These are phyloP conservation scores for Petromus typicus DNA, from an alignment of 2,113 vertebrate species.

Conservation along the genomic window DNA sequence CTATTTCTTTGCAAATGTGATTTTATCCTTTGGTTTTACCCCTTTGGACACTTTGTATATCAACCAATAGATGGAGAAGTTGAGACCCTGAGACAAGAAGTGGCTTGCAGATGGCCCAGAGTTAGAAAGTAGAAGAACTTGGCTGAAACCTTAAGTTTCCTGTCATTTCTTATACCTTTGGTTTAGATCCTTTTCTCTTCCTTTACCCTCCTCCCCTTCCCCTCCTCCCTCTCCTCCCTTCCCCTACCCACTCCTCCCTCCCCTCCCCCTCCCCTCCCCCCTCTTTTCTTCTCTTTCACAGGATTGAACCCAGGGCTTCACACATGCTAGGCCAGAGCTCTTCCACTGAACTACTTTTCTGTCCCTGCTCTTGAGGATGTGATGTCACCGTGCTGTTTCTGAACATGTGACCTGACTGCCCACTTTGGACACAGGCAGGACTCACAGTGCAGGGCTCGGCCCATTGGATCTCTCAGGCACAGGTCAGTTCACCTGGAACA, in stretches of 20 bases:
- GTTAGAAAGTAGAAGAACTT: not conserved
- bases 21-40: too few relatives aligned
- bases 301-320: not conserved
- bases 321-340: not conserved
- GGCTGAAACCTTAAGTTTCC: not conserved
- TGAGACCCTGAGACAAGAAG: not conserved
- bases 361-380: not conserved
- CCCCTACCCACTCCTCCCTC: not conserved
- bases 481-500: not conserved
- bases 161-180: not conserved
- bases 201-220: not conserved
- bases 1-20: not conserved
- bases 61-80: not conserved
- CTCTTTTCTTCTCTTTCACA: too few relatives aligned
- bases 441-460: not conserved
- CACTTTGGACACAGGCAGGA: not conserved
- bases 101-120: not conserved
- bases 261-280: fast-evolving
- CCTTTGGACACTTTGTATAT: not conserved
- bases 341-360: not conserved
- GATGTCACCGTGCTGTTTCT: too few relatives aligned
- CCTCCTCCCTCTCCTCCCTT: too few relatives aligned
- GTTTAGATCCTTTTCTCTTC: not conserved
- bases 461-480: not conserved
- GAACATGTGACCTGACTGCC: too few relatives aligned